phyloP scores from a whole-genome alignment of 2,888 invertebrate species.

The Patella ulyssiponensis region DNA sequence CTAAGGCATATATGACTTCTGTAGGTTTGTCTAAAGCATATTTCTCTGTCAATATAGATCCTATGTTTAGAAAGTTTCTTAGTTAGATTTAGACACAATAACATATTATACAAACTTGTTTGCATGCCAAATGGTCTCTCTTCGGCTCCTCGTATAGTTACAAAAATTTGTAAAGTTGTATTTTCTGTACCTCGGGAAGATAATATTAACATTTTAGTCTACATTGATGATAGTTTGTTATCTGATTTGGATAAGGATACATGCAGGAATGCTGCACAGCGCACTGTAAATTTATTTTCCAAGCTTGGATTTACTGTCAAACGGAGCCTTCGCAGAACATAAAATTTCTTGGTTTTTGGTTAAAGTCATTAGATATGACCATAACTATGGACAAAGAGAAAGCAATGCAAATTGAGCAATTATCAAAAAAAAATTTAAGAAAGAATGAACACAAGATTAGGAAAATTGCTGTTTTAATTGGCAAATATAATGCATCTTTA shows the following conservation, averaged over 20 bases:
- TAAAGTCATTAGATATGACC: not conserved
- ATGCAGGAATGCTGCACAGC: not conserved
- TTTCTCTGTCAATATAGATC: not conserved
- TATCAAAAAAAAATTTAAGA: not conserved
- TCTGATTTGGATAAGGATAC: not conserved
- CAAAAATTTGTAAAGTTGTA: slow-evolving; percentile 5
- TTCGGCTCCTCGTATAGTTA: not conserved
- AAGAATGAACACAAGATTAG: no score
- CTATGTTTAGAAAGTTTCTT: not conserved
- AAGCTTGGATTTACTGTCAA: not conserved
- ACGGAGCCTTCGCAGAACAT: not conserved
- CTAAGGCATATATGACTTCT: not conserved
- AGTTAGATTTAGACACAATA: no score
- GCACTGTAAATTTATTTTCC: no score
- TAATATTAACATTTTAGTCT: not conserved
- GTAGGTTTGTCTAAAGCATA: slow-evolving; percentile 9
- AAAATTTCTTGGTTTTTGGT: not conserved
- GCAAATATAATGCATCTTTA: slow-evolving; percentile 25
- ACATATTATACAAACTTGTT: no score
- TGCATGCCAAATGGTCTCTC: no score
- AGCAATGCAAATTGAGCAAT: slow-evolving; percentile 8
- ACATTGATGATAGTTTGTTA: slow-evolving; percentile 1
- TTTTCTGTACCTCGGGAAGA: not conserved
- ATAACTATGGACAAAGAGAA: not conserved
- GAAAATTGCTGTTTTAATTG: slow-evolving; percentile 26